Evolutionary conservation across 2,797 vertebrate species (phyloP).

Genomic region (Echiichthys vipera): DNA sequence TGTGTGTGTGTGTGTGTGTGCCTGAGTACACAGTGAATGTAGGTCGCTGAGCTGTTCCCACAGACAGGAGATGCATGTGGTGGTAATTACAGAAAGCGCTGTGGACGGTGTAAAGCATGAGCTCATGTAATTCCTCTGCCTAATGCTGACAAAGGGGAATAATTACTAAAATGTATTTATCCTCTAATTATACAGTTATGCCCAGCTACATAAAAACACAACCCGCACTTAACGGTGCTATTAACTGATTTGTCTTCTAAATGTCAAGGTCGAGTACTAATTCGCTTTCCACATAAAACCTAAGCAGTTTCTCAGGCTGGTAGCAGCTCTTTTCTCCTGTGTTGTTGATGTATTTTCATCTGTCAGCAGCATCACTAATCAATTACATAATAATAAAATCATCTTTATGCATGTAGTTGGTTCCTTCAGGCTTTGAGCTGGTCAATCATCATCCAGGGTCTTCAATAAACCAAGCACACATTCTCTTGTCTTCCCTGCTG

Average conservation of each 20-base stretch:
- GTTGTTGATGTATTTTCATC: neutral
- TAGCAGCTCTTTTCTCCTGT: neutral
- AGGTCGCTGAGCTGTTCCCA: conserved; percentile 49
- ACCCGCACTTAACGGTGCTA: neutral
- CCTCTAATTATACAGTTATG: conserved; percentile 6
- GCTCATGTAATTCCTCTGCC: conserved; percentile 36
- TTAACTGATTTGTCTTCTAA: conserved; percentile 10
- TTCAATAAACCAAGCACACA: too few species aligned
- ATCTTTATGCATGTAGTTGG: too few species aligned
- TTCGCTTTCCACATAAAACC: neutral
- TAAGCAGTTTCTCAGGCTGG: neutral
- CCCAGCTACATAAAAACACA: conserved; percentile 27
- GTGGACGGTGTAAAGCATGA: conserved; percentile 42
- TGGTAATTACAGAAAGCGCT: conserved; percentile 50
- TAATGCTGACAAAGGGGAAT: conserved; percentile 51
- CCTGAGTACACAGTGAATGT: conserved; percentile 42
- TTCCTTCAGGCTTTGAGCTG: too few species aligned
- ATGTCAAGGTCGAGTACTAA: neutral
- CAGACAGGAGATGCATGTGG: conserved; percentile 51
- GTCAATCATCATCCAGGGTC: too few species aligned
- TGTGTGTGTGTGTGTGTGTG: conserved; percentile 1
- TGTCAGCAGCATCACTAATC: neutral
- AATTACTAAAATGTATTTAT: conserved; percentile 18
- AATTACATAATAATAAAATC: neutral
- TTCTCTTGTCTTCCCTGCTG: too few species aligned